Evolutionary conservation across 2,888 invertebrate species (phyloP).

Genomic region (Drosophila subquinaria): DNA sequence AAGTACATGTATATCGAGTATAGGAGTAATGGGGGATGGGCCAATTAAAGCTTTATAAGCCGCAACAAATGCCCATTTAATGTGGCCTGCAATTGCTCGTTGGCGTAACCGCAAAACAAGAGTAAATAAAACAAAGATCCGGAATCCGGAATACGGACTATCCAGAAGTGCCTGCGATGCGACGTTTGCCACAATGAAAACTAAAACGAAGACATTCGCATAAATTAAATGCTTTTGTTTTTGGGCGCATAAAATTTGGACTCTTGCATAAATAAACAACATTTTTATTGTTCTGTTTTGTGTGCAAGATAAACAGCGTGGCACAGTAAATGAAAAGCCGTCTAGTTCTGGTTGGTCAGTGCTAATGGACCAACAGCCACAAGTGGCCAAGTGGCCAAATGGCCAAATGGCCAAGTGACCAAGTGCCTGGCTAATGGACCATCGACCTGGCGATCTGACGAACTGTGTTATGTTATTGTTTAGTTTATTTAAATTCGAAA

Average conservation of each 20-base stretch:
- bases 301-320: slow-evolving; percentile 50
- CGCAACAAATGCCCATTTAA: slow-evolving; percentile 62
- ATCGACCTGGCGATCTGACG: neutral
- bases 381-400: slow-evolving; percentile 39
- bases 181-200: slow-evolving; percentile 46
- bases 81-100: slow-evolving; percentile 58
- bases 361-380: slow-evolving; percentile 54
- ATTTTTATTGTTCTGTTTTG: slow-evolving; percentile 68
- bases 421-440: slow-evolving; percentile 2
- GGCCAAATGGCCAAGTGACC: neutral
- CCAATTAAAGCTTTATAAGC: slow-evolving; percentile 56
- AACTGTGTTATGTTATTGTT: slow-evolving; percentile 13
- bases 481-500: slow-evolving; percentile 27
- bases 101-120: slow-evolving; percentile 29
- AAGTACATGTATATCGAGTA: neutral
- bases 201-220: slow-evolving; percentile 54
- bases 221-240: slow-evolving; percentile 51
- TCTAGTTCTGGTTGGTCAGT: slow-evolving; percentile 36
- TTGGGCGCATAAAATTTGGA: slow-evolving; percentile 65
- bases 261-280: slow-evolving; percentile 66
- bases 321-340: slow-evolving; percentile 48
- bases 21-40: slow-evolving; percentile 1
- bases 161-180: slow-evolving; percentile 55
- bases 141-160: slow-evolving; percentile 16
- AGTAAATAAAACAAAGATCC: slow-evolving; percentile 27